These are phyloP conservation scores for Seriola dumerili DNA, from an alignment of 2,113 vertebrate species.

Conservation along the genomic window DNA sequence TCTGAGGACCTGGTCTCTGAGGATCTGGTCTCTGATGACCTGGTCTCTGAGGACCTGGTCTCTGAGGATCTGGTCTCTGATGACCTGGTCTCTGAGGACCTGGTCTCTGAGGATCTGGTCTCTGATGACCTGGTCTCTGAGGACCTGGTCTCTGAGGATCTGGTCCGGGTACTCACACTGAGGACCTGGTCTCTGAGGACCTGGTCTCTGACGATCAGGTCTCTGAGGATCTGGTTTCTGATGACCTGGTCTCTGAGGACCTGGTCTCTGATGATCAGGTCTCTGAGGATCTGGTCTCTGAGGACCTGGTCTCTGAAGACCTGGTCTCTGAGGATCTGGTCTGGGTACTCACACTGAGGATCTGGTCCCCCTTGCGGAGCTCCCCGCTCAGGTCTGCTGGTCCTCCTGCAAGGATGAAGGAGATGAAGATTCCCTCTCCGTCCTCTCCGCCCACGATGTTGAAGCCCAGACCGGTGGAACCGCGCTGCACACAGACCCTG, in stretches of 20 bases:
- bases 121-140: neutral
- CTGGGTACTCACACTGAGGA: slow-evolving; percentile 89
- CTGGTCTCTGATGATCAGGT: slow-evolving; percentile 76
- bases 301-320: slow-evolving; percentile 85
- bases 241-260: slow-evolving; percentile 81
- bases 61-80: slow-evolving; percentile 30
- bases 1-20: too few species aligned
- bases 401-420: slow-evolving; percentile 92
- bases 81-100: slow-evolving; percentile 76
- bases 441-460: slow-evolving; percentile 93
- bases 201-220: slow-evolving; percentile 76
- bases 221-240: neutral
- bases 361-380: slow-evolving; percentile 92
- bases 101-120: neutral
- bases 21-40: too few species aligned
- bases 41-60: neutral
- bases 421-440: slow-evolving; percentile 94
- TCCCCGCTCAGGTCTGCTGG: slow-evolving; percentile 93
- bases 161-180: too few species aligned
- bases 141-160: neutral
- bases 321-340: slow-evolving; percentile 82
- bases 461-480: slow-evolving; percentile 90
- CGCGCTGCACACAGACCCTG: slow-evolving; percentile 89
- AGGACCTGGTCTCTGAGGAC: slow-evolving; percentile 81
- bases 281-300: neutral